A percentile compares a stretch with the other conserved stretches of the same genome.
Conservation (phyloP, 2,888 invertebrate genomes). For the Biston betularia region DNA sequence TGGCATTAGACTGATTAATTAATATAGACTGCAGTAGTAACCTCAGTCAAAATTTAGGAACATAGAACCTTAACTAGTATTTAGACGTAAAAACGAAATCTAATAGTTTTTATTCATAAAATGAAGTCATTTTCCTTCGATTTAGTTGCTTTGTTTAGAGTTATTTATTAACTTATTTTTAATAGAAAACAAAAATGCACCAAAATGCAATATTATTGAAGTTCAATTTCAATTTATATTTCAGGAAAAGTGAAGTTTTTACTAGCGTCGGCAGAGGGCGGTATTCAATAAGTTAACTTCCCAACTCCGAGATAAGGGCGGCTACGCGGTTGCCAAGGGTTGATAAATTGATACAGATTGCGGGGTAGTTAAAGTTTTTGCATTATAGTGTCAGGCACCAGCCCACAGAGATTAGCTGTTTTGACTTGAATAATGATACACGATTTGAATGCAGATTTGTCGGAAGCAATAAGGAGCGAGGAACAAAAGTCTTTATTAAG, state of each 20-base stretch:
- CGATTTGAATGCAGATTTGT: conserved; percentile 4
- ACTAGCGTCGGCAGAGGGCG: conserved; percentile 41
- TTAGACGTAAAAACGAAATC: background rate
- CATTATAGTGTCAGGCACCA: conserved; percentile 33
- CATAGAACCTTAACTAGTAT: too few relatives aligned
- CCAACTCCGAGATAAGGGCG: conserved; percentile 52
- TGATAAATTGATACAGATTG: conserved; percentile 67
- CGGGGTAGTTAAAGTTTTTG: conserved; percentile 54
- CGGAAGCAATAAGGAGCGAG: background rate
- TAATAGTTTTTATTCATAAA: too few relatives aligned
- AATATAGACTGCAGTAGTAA: too few relatives aligned
- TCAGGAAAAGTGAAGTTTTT: conserved; percentile 44
- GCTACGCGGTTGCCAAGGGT: conserved; percentile 47
- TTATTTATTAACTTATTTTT: too few relatives aligned
- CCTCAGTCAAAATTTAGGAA: too few relatives aligned
- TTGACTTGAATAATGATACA: conserved; percentile 30
- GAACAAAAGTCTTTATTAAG: too few relatives aligned
- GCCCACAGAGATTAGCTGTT: conserved; percentile 44
- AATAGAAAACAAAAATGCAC: background rate
- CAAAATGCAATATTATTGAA: background rate
- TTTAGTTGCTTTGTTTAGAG: background rate
- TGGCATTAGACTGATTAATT: too few relatives aligned
- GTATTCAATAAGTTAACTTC: conserved; percentile 60
- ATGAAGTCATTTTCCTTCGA: background rate
- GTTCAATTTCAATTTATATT: conserved; percentile 18